Base-by-base conservation (phyloP, 2,888 invertebrate genomes). In the Parnassius orleans region DNA sequence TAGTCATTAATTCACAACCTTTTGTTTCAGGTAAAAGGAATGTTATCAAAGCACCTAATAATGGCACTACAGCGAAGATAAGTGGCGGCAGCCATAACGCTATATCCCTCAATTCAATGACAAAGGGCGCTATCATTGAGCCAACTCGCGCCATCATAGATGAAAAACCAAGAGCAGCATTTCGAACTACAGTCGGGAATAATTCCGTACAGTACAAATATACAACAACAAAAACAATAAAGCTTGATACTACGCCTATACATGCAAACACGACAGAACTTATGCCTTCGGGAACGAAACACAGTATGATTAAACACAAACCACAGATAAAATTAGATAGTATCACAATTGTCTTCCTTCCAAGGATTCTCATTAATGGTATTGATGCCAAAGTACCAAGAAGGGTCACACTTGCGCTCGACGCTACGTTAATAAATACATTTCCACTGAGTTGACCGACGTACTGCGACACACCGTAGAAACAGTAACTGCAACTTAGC, bases 61-160 rank as follows among this genome's bases (percentile, higher is more conserved):
- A 72, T 0, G 96, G 95, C n/a, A 94, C 73, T 0, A 93, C 65
- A 0, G 96, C 96, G 77, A 97, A 96, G 42, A 93, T 89, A 0
- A 95, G 74, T 0, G 96, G 95, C 0, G 96, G 95, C 57, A 95
- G 70, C 94, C 94, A 95, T 0, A 72, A 61, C 10, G 87, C 83
- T 0, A 90, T 77, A 42, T 81, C 78, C 60, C 83, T 85, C 73
- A 95, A 73, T 33, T 93, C 93, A 19, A 95, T 94, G 9, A 98
- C 93, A 76, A 96, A 96, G 0, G 98, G 97, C 0, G 98, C 96
- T 10, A 95, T 71, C 93, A 98, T 96, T 0, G 97, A 97, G 0
- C 98, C 98, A 33, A 97, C 88, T 68, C 98, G 93, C 0, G 97
- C 97, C 76, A 95, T 93, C 94, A 97, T 96, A 0, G 97, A 98